Evolutionary conservation across 2,888 invertebrate genomes (phyloP).

Genomic region (Orthosia gracilis): DNA sequence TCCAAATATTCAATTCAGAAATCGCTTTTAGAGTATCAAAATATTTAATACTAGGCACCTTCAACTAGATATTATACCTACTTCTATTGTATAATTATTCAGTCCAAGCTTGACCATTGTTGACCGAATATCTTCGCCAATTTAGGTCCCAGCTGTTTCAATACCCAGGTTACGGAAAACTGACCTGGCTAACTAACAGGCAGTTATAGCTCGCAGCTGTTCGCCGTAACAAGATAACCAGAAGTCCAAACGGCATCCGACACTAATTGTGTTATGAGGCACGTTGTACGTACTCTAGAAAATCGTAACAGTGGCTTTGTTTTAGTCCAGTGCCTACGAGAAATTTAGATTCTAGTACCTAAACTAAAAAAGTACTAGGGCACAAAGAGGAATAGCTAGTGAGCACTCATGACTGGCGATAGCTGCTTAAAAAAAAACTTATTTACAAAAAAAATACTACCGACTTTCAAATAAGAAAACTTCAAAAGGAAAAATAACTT

Average conservation of each 20-base stretch:
- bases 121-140: slow-evolving; percentile 20
- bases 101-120: neutral
- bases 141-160: slow-evolving; percentile 23
- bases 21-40: neutral
- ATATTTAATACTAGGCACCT: neutral
- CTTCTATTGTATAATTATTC: neutral
- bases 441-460: too few relatives aligned
- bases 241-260: slow-evolving; percentile 24
- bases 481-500: too few relatives aligned
- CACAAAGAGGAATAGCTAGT: too few relatives aligned
- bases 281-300: neutral
- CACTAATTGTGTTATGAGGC: slow-evolving; percentile 34
- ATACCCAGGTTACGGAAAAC: slow-evolving; percentile 22
- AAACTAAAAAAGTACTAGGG: too few relatives aligned
- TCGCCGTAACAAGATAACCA: slow-evolving; percentile 39
- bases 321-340: neutral
- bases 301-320: slow-evolving; percentile 6
- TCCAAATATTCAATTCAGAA: too few relatives aligned
- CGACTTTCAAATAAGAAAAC: too few relatives aligned
- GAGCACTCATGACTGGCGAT: too few relatives aligned
- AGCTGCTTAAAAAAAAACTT: too few relatives aligned
- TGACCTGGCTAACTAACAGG: slow-evolving; percentile 34
- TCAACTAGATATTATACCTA: neutral
- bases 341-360: neutral
- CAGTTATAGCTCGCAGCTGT: slow-evolving; percentile 16